Percentiles rank a stretch among this genome's conserved stretches.
phyloP scores from a whole-genome alignment of 2,888 invertebrate species.

The Agrotis segetum region DNA sequence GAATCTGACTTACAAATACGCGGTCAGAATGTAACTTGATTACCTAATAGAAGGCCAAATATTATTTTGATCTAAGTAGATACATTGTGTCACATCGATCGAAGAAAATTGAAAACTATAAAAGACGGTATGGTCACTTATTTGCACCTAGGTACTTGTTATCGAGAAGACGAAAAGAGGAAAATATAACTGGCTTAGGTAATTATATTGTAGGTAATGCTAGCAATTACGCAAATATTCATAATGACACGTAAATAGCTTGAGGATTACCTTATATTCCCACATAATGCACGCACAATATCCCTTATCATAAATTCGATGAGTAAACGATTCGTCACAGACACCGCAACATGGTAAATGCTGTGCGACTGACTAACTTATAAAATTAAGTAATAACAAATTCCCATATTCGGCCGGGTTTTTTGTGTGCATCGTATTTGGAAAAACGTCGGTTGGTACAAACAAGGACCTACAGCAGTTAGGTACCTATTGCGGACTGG shows the following conservation, averaged over 20 bases:
- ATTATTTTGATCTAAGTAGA: no score
- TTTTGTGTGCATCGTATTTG: conserved; percentile 27
- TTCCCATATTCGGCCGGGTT: conserved; percentile 43
- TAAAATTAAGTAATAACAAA: conserved; percentile 43
- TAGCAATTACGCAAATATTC: conserved; percentile 2
- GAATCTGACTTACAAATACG: no score
- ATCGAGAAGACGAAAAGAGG: background rate
- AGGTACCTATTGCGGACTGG: conserved; percentile 18
- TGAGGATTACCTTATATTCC: background rate
- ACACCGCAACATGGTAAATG: background rate
- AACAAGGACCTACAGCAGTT: background rate
- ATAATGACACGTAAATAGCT: conserved; percentile 11
- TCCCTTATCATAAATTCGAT: conserved; percentile 7
- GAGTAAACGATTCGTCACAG: conserved; percentile 47
- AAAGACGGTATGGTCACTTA: background rate
- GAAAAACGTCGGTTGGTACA: conserved; percentile 12
- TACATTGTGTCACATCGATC: background rate
- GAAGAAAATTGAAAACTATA: background rate
- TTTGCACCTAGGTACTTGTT: background rate
- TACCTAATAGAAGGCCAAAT: no score
- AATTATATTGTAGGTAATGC: conserved; percentile 4
- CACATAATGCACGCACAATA: conserved; percentile 15
- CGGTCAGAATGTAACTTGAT: no score
- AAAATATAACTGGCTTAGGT: background rate
- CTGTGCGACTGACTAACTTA: conserved; percentile 47